Base-by-base conservation (phyloP, 1,140 invertebrate genomes). In the Habropoda laboriosa region DNA sequence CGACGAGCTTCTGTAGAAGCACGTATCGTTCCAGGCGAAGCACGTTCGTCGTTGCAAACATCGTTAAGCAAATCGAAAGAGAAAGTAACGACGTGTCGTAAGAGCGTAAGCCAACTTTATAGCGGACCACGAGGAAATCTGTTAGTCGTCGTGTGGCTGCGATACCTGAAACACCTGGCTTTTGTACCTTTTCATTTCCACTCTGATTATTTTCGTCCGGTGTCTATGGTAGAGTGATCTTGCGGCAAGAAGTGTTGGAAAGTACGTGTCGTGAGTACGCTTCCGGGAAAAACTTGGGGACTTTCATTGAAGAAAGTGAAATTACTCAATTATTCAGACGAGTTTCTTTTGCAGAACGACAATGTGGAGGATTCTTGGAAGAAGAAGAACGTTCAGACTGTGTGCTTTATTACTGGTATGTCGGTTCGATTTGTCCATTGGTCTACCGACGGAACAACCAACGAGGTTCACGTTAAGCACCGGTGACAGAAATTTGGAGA, bases 31-130 rank as follows among this genome's bases (percentile, higher is more conserved):
- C 58, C 18, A 27, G 7, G 42, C 21, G 32, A 40, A 24, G 0
- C 40, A 0, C 16, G 21, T 6, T 2, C 16, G 35, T 35, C 6
- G 63, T 49, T 51, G 35, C 4, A n/a, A 49, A 60, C 60, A 76
- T 68, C 32, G 53, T 42, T 38, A 61, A 79, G 40, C 30, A 68
- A 66, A 76, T 64, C 35, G 72, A 88, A 87, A 86, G 86, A 72
- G 87, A 88, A 90, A 90, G 89, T 89, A 74, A 82, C 32, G n/a
- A 35, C 58, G 35, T 90, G 79, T 86, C 87, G 87, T 82, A 89
- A 90, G 76, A 81, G 27, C 7, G 66, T 76, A 30, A 45, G 38
- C 38, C 76, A 35, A 78, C 61, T 60, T 70, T 82, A 47, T 58
- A 53, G 16, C 24, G 27, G n/a, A 35, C 13, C 40, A 40, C 21